Evolutionary conservation across 2,797 vertebrate genomes (phyloP).

Genomic region (Syncerus caffer): DNA sequence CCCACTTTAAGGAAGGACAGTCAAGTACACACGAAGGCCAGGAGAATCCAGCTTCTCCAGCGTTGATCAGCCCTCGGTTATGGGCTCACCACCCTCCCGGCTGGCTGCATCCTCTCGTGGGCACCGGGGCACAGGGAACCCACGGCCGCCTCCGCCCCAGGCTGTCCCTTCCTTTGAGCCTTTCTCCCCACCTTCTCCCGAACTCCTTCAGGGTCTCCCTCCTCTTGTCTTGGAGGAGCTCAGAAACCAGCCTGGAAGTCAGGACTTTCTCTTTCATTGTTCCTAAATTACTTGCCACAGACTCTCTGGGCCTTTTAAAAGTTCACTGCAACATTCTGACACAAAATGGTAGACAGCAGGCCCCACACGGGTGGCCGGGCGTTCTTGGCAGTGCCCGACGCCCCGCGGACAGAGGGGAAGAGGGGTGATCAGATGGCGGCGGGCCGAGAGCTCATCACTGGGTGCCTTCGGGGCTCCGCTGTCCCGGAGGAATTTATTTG

Average conservation of each 20-base stretch:
- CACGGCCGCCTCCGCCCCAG: accelerated
- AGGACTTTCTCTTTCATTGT: neutral
- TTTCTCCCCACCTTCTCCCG: accelerated
- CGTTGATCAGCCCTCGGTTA: accelerated
- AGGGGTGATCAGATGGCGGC: accelerated
- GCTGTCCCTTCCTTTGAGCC: neutral
- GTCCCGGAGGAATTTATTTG: neutral
- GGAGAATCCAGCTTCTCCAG: too few relatives aligned
- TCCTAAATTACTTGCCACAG: neutral
- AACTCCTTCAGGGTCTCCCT: neutral
- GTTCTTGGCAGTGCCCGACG: accelerated
- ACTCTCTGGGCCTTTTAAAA: neutral
- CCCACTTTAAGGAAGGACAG: neutral
- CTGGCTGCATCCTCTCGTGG: accelerated
- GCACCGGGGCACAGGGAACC: neutral
- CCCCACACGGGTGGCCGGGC: neutral
- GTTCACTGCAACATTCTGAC: neutral
- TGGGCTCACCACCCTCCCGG: accelerated
- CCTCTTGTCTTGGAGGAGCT: neutral
- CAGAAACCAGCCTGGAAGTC: neutral
- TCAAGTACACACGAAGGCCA: accelerated
- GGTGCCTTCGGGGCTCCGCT: too few relatives aligned
- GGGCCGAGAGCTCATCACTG: neutral
- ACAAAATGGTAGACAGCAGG: neutral
- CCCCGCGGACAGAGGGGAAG: accelerated